Conservation (phyloP, 2,797 vertebrate species). For the Pangasius sanitwongsei region DNA sequence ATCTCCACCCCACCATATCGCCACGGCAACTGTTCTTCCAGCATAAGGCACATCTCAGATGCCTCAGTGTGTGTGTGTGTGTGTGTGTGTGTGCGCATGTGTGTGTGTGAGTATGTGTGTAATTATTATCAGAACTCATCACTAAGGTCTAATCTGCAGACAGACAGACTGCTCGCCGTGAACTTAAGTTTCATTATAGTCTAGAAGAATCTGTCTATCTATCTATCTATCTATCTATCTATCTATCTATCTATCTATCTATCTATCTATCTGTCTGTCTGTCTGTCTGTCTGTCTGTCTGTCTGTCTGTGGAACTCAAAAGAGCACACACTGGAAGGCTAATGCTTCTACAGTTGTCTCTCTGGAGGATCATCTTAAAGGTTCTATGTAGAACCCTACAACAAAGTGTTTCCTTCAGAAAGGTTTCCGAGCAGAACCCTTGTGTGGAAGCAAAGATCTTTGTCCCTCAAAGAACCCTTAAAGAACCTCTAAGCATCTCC, state of each 20-base stretch:
- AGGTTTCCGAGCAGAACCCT: not conserved
- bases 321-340: not conserved
- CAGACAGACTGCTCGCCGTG: not conserved
- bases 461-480: not conserved
- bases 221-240: not conserved
- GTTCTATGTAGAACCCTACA: not conserved
- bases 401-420: not conserved
- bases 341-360: not conserved
- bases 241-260: too few species aligned
- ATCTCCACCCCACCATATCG: slow-evolving; percentile 30
- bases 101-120: not conserved
- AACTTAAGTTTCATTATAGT: not conserved
- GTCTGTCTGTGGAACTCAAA: not conserved
- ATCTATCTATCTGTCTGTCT: not conserved
- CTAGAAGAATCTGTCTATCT: not conserved
- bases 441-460: too few species aligned
- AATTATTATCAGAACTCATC: not conserved
- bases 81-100: not conserved
- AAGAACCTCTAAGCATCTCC: not conserved
- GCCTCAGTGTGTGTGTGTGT: not conserved
- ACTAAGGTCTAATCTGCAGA: slow-evolving; percentile 4
- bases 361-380: not conserved
- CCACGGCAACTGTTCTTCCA: slow-evolving; percentile 32
- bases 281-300: too few species aligned
- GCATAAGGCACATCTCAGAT: slow-evolving; percentile 20